A percentile compares a stretch with the other conserved stretches of the same genome.
These are phyloP conservation scores for Himalopsyche anomala DNA, from an alignment of 2,888 invertebrate genomes.

Conservation along the genomic window DNA sequence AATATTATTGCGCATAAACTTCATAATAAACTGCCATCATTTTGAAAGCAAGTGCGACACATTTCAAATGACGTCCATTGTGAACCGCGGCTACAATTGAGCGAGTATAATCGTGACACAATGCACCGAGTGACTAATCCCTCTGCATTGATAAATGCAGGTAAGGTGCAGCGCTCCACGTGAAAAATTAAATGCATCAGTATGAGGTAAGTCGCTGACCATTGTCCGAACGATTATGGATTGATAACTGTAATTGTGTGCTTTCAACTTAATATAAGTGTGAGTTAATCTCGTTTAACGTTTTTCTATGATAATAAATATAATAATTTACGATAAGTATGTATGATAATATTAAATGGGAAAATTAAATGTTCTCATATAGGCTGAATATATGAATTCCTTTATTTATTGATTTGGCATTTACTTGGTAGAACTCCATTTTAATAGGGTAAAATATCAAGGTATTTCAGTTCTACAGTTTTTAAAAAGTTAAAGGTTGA, in stretches of 20 bases:
- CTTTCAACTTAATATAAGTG: too few species aligned
- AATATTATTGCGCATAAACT: constrained; percentile 4
- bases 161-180: constrained; percentile 31
- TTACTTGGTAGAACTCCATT: too few species aligned
- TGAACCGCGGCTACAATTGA: constrained; percentile 37
- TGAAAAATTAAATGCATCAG: constrained; percentile 18
- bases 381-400: too few species aligned
- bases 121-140: constrained; percentile 42
- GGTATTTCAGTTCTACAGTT: too few species aligned
- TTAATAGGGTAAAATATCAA: too few species aligned
- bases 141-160: constrained; percentile 15
- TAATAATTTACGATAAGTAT: too few species aligned
- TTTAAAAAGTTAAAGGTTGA: too few species aligned
- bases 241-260: background rate
- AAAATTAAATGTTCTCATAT: too few species aligned
- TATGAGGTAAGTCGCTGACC: constrained; percentile 5
- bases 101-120: constrained; percentile 29
- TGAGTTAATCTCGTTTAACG: too few species aligned
- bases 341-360: too few species aligned
- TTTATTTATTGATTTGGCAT: too few species aligned
- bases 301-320: too few species aligned
- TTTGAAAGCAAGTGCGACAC: constrained; percentile 36
- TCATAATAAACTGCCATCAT: constrained; percentile 27
- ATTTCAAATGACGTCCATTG: constrained; percentile 23
- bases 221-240: background rate